phyloP scores from a whole-genome alignment of 1,140 invertebrate genomes.

The Apis mellifera region Amel_HAv3.1 CM009946.2:3688001-3688500 shows the following conservation, averaged over 20 bases:
- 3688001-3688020: background rate
- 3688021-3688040: background rate
- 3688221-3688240: constrained; percentile 43
- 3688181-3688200: constrained; percentile 31
- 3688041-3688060: background rate
- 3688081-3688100: no score
- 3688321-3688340: constrained; percentile 10
- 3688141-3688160: constrained; percentile 26
- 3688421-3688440: constrained; percentile 63
- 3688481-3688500: constrained; percentile 79
- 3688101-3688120: background rate
- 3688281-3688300: constrained; percentile 64
- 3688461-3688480: constrained; percentile 64
- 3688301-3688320: constrained; percentile 48
- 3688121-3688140: background rate
- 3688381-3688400: constrained; percentile 37
- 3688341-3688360: constrained; percentile 23
- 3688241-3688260: constrained; percentile 51
- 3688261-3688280: constrained; percentile 61
- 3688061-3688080: background rate
- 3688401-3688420: constrained; percentile 53
- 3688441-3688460: constrained; percentile 55
- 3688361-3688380: constrained; percentile 20
- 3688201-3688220: constrained; percentile 54
- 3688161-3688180: constrained; percentile 29